phyloP scores from a whole-genome alignment of 2,113 vertebrate species.

The Antechinus stuartii region DNA sequence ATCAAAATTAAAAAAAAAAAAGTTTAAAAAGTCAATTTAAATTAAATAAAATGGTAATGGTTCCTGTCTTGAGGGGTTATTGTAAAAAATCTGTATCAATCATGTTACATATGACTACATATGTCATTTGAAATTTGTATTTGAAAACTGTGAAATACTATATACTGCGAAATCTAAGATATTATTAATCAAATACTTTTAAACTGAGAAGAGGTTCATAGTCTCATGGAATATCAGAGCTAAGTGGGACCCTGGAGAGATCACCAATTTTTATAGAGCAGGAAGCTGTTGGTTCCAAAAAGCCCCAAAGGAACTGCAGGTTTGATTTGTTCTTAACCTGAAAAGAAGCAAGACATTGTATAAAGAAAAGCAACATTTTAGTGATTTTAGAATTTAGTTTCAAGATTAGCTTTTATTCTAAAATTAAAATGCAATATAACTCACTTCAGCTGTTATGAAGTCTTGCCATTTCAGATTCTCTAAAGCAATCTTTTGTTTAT shows the following conservation, averaged over 20 bases:
- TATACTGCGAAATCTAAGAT: no score
- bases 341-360: not conserved
- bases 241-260: not conserved
- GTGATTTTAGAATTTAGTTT: not conserved
- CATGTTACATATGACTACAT: not conserved
- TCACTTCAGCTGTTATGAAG: not conserved
- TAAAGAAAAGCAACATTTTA: no score
- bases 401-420: not conserved
- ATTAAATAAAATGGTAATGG: no score
- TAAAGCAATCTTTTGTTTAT: not conserved
- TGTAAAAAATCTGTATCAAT: not conserved
- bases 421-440: not conserved
- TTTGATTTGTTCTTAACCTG: not conserved
- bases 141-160: not conserved
- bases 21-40: no score
- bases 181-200: not conserved
- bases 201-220: not conserved
- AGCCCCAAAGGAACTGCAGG: not conserved
- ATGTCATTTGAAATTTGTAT: not conserved
- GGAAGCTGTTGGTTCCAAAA: not conserved
- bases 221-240: not conserved
- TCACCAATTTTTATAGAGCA: not conserved
- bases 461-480: not conserved
- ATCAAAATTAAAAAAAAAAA: no score
- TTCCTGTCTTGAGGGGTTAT: not conserved